phyloP scores from a whole-genome alignment of 2,797 vertebrate genomes.

The Rhabdophis nuchalis region DNA sequence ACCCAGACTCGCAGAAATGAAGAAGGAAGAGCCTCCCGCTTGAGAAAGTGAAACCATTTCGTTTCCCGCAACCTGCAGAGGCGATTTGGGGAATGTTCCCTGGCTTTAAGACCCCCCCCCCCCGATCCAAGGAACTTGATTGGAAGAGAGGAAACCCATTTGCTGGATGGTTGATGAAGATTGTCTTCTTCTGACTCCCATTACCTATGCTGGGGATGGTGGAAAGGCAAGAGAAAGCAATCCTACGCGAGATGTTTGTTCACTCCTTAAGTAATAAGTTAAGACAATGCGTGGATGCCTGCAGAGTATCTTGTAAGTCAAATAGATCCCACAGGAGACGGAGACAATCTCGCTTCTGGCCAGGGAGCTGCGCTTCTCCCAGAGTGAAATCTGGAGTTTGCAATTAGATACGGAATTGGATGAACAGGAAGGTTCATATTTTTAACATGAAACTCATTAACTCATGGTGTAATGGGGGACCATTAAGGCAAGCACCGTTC shows the following conservation, averaged over 20 bases:
- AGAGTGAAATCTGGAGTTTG: conserved; percentile 22
- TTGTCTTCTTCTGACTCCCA: conserved; percentile 12
- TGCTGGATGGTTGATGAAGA: conserved; percentile 17
- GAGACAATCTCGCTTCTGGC: background rate
- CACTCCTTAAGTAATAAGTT: conserved; percentile 49
- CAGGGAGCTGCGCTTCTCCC: conserved; percentile 15
- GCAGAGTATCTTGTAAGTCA: conserved; percentile 19
- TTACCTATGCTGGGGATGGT: background rate
- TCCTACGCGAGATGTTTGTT: conserved; percentile 51
- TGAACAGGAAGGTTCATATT: conserved; percentile 50
- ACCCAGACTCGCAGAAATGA: background rate
- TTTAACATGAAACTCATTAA: conserved; percentile 31
- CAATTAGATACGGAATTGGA: conserved; percentile 26
- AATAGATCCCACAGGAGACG: conserved; percentile 19
- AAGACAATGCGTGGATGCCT: conserved; percentile 41
- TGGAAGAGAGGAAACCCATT: conserved; percentile 4
- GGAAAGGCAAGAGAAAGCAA: background rate
- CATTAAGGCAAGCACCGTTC: conserved; percentile 53
- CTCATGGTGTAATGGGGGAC: conserved; percentile 41
- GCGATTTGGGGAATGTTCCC: background rate
- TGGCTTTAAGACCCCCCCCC: no score
- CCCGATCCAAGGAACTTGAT: background rate
- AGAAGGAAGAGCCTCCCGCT: background rate
- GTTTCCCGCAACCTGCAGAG: background rate
- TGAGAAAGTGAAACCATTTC: background rate